Base-by-base conservation (phyloP, 2,888 invertebrate species). In the Epinotia bilunana region DNA sequence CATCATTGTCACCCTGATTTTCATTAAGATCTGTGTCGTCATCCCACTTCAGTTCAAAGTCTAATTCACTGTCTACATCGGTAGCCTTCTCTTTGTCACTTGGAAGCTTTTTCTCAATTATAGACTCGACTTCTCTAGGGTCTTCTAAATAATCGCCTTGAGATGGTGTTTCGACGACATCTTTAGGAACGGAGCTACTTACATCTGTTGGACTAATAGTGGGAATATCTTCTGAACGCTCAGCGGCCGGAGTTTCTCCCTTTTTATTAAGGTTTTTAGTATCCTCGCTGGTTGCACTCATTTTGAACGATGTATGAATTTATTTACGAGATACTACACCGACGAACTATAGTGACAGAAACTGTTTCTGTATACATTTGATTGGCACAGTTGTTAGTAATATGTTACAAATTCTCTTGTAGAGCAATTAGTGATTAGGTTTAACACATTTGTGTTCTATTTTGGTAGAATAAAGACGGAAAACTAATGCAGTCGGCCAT, bases 1-100 rank as follows among this genome's bases (percentile, higher is more conserved):
- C 58, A 49, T 16, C 67, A 68, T 13, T 60, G 11, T 33, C 63
- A 18, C n/a, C 49, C 7, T 23, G 57, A 68, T 58, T 57, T 43
- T 68, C 68, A 58, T 68, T 68, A 58, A 43, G 68, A 20, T 70
- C 70, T 33, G 49, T 4, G 73, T 88, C 88, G 71, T 90, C 89
- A 53, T 90, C 90, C 89, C 89, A 90, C 77, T 81, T 83, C 4
- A 90, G 78, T 46, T 85, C 77, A 9, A 91, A 77, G 18, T 89
- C 87, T 13, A 88, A 86, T 74, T 77, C 77, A 69, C 69, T 74
- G 28, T 77, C 72, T 3, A 65, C 55, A 55, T 71, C 73, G 49
- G 43, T 39, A 53, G 46, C 68, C 46, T 74, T 74, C 11, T 67
- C 70, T 72, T 71, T 63, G 16, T 67, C 74, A 13, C 16, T 9